Conservation (phyloP, 2,888 invertebrate genomes). For the Agapetus fuscipes region DNA sequence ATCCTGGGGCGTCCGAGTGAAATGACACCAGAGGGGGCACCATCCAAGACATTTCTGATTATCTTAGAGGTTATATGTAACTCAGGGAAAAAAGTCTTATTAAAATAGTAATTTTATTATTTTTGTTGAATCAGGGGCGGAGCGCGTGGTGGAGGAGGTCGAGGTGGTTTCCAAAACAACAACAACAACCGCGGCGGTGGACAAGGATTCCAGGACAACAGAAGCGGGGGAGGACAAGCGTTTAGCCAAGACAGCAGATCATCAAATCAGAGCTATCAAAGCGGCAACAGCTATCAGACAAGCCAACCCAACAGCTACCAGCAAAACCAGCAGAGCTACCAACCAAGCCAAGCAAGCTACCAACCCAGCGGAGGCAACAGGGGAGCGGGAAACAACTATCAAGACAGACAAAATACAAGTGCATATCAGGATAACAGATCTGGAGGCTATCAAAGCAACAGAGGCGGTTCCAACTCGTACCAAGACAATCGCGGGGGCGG, state of each 20-base stretch:
- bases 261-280: conserved; percentile 6
- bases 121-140: conserved; percentile 24
- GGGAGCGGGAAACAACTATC: neutral
- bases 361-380: neutral
- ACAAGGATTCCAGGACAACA: neutral
- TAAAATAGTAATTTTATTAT: too few relatives aligned
- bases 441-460: conserved; percentile 10
- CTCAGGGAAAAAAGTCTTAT: too few relatives aligned
- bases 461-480: conserved; percentile 10
- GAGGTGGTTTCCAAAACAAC: conserved; percentile 14
- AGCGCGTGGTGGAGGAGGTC: conserved; percentile 22
- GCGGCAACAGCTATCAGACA: neutral
- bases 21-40: too few relatives aligned
- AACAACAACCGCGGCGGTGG: conserved; percentile 5
- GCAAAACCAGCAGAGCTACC: too few relatives aligned
- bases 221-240: neutral
- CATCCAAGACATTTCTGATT: too few relatives aligned
- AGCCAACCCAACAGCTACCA: conserved; percentile 5
- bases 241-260: conserved; percentile 1
- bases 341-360: neutral
- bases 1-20: too few relatives aligned
- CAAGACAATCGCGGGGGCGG: conserved; percentile 11
- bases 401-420: conserved; percentile 23
- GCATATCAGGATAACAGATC: conserved; percentile 22
- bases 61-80: too few relatives aligned